Conservation (phyloP, 2,113 vertebrate species). For the Regulus satrapa region DNA sequence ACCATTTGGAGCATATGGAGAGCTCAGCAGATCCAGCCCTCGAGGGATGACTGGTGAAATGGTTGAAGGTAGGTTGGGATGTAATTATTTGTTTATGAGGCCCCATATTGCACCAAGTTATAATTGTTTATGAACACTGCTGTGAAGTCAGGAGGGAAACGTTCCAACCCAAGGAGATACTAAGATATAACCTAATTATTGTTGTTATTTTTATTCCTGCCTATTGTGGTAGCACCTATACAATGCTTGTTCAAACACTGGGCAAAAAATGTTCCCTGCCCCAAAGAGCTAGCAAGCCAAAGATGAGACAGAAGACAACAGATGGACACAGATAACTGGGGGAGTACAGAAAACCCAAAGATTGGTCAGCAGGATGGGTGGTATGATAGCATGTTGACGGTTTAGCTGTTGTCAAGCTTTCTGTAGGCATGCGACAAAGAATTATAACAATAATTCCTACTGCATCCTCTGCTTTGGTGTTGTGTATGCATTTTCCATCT, state of each 20-base stretch:
- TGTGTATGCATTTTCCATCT: slow-evolving; percentile 26
- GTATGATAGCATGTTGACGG: slow-evolving; percentile 40
- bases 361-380: slow-evolving; percentile 47
- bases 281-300: not conserved
- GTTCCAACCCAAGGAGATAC: not conserved
- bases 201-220: not conserved
- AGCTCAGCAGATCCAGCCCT: not conserved
- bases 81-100: slow-evolving; percentile 35
- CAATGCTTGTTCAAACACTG: not conserved
- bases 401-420: slow-evolving; percentile 48
- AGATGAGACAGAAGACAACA: slow-evolving; percentile 38
- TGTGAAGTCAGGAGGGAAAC: slow-evolving; percentile 22
- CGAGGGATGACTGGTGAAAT: not conserved
- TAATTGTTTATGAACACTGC: slow-evolving; percentile 15
- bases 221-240: slow-evolving; percentile 24
- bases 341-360: slow-evolving; percentile 36
- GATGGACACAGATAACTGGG: slow-evolving; percentile 53
- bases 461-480: not conserved
- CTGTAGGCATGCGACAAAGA: slow-evolving; percentile 39
- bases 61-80: not conserved
- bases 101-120: not conserved
- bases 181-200: slow-evolving; percentile 31
- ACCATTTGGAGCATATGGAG: not conserved
- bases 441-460: slow-evolving; percentile 47
- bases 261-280: slow-evolving; percentile 20